These are phyloP conservation scores for Apodemus speciosus DNA, from an alignment of 2,113 vertebrate genomes.

Conservation along the genomic window DNA sequence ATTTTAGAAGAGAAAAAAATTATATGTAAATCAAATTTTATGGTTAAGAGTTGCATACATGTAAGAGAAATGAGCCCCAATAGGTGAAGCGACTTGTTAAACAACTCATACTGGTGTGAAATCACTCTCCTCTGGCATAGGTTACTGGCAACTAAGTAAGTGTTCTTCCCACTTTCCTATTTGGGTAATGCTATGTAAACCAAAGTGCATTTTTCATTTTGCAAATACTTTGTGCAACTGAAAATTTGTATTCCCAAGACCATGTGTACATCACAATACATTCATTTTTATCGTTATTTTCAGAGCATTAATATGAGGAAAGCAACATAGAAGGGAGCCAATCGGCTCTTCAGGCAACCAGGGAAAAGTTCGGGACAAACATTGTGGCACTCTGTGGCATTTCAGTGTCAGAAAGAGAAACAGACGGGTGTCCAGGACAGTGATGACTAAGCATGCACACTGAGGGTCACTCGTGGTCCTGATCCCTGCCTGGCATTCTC, in stretches of 20 bases:
- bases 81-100: background rate
- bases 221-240: background rate
- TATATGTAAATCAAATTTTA: background rate
- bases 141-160: background rate
- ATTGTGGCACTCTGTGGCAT: background rate
- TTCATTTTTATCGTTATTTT: background rate
- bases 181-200: background rate
- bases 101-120: background rate
- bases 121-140: accelerated
- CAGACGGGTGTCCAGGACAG: background rate
- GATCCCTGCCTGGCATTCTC: background rate
- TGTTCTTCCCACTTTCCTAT: background rate
- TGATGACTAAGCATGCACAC: background rate
- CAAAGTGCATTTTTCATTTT: background rate
- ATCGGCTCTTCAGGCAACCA: background rate
- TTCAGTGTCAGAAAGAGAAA: constrained; percentile 39
- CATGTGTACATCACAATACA: background rate
- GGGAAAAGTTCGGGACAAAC: constrained; percentile 7
- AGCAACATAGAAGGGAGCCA: background rate
- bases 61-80: background rate
- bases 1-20: constrained; percentile 16
- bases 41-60: background rate
- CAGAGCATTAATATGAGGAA: constrained; percentile 30
- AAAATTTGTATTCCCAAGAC: background rate
- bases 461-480: background rate